phyloP scores from a whole-genome alignment of 1,140 invertebrate genomes.

The Fopius arisanus region DNA sequence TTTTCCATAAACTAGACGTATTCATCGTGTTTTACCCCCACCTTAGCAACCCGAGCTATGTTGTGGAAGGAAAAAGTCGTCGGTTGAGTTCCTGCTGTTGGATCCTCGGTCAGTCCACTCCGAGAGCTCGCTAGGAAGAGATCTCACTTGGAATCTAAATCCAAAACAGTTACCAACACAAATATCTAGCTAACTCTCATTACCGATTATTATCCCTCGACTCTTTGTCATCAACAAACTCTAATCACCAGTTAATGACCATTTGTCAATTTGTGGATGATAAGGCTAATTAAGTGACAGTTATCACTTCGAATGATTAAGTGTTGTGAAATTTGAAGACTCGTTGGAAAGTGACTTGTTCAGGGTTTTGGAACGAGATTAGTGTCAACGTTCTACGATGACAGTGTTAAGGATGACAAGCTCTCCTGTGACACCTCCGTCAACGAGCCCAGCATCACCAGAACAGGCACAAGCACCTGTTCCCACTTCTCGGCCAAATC shows the following conservation, averaged over 20 bases:
- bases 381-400: conserved; percentile 40
- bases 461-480: conserved; percentile 47
- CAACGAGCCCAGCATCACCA: conserved; percentile 51
- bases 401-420: conserved; percentile 60
- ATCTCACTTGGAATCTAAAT: conserved; percentile 8
- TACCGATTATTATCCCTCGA: not conserved
- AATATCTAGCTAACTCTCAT: not conserved
- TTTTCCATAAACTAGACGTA: not conserved
- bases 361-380: not conserved
- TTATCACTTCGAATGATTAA: not conserved
- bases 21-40: conserved; percentile 23
- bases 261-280: not conserved
- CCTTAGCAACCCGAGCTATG: not conserved
- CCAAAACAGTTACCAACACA: not conserved
- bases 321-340: not conserved
- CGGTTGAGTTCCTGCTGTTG: conserved; percentile 30
- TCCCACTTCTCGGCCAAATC: conserved; percentile 42
- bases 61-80: conserved; percentile 52
- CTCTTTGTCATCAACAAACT: too few relatives aligned
- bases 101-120: conserved; percentile 56
- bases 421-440: conserved; percentile 55
- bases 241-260: not conserved
- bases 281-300: not conserved
- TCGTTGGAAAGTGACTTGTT: not conserved
- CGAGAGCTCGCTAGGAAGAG: conserved; percentile 55